Base-by-base conservation (phyloP, 2,113 vertebrate genomes). In the Pipra filicauda region DNA sequence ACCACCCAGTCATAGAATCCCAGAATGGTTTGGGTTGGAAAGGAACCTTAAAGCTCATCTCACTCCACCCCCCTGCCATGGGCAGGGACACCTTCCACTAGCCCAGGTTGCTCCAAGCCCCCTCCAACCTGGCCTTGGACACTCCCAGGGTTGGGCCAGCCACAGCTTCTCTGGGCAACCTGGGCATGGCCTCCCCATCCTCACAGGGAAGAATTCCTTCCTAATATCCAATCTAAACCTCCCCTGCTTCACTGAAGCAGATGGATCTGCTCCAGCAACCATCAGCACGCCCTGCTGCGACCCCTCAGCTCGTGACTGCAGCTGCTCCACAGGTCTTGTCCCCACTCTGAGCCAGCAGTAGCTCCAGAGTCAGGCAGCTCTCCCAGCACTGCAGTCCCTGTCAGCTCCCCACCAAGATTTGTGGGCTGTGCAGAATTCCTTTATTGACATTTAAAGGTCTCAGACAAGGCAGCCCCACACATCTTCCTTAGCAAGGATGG, bases 401-500 rank as follows among this genome's bases (percentile, higher is more conserved):
- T 27, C 71, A 93, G 91, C 71, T 97, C 91, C 95, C 75, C 66
- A 69, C 66, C 71, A 81, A 70, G 74, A 85, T 95, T 41, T 79
- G 90, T 88, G 93, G 91, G 93, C 94, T 72, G 41, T 66, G 94
- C 82, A 96, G 52, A 97, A 93, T 69, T 88, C 91, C 88, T 96
- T 88, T 91, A 43, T 95, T 97, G 97, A 96, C 95, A 97, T 97
- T 97, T 97, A 97, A 97, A 98, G 93, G 95, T 97, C 95, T 97
- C 77, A 44, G 93, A 93, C 94, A 94, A 67, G 67, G 91, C 20
- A 12, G 78, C 76, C 48, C 58, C 65, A 49, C 77, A 30, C 30
- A 84, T 93, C 96, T 96, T 90, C 51, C 85, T 88, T 95, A 90
- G 6, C 15, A 57, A 85, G 70, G 43, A 71, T 0, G 0, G 30